Base-by-base conservation (phyloP, 2,797 vertebrate genomes). In the Stomatorhinus walkeri region DNA sequence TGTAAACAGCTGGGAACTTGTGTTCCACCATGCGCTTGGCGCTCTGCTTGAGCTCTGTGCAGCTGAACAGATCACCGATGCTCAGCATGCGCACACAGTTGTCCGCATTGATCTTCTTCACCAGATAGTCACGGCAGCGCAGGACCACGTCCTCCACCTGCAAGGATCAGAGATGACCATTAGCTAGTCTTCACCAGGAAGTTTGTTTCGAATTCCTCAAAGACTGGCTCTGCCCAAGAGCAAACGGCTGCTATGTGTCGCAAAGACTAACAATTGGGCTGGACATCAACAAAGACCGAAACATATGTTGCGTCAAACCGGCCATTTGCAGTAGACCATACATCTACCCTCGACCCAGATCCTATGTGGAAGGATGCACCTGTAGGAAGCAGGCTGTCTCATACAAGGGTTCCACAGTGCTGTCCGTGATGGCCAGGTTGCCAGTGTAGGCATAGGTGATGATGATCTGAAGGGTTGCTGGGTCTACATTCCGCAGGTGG, bases 1-100 rank as follows among this genome's bases (percentile, higher is more conserved):
- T 96, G 94, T 97, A 99, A 68, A 99, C 98, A 72, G 96, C 95
- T 0, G 98, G 97, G 94, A 99, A 99, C 93, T 99, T 99, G 95
- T 99, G 98, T 93, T 99, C 98, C 91, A 99, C 97, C 98, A 99
- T 99, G 89, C 98, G 97, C 91, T 99, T 99, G 90, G 98, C 97
- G 48, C 96, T 97, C 92, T 98, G 97, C 94, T 99, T 99, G 32
- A 99, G 92, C 92, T 99, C 98, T n/a, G 95, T 96, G 88, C 98
- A 99, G 92, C 98, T 99, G 95, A 98, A 99, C 88, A 99, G 93
- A 92, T 99, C 98, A 1, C 98, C 98, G 90, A 99, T 98, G 95
- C 98, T 99, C 94, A 99, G 91, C 9, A 99, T 96, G 89, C 97
- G 97, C 49, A 99, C 97, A 52, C 98, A 99, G 93, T 99, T 99